A percentile compares a stretch with the other conserved stretches of the same genome.
These are phyloP conservation scores for Acleris sparsana DNA, from an alignment of 2,888 invertebrate species.

Conservation along the genomic window DNA sequence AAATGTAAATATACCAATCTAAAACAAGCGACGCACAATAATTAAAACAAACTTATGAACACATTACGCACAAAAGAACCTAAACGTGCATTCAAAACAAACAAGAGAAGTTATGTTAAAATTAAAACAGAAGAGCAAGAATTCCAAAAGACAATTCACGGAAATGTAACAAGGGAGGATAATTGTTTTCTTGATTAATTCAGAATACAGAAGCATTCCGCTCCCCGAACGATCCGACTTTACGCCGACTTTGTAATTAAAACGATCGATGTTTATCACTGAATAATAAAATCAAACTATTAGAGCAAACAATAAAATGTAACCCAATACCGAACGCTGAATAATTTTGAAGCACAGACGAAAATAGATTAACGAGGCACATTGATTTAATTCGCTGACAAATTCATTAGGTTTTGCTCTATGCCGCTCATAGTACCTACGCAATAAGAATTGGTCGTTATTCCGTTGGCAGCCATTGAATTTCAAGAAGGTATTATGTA, in stretches of 20 bases:
- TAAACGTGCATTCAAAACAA: constrained; percentile 26
- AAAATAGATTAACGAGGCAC: constrained; percentile 10
- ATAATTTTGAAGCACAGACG: constrained; percentile 15
- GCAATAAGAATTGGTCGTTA: constrained; percentile 12
- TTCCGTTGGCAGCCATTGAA: constrained; percentile 14
- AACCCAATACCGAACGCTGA: constrained; percentile 10
- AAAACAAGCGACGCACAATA: constrained; percentile 1
- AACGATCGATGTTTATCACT: constrained; percentile 30
- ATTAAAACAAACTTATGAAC: constrained; percentile 25
- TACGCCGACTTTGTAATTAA: constrained; percentile 32
- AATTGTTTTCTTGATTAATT: constrained; percentile 77
- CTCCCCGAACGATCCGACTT: constrained; percentile 40
- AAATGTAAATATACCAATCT: constrained; percentile 16
- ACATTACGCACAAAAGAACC: constrained; percentile 28
- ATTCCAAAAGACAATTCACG: constrained; percentile 52
- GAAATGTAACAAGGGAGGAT: constrained; percentile 60
- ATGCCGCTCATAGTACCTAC: background rate
- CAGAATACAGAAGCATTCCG: constrained; percentile 53
- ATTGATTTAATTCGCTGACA: background rate
- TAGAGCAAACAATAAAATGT: constrained; percentile 27
- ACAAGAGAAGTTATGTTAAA: constrained; percentile 33
- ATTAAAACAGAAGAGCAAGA: constrained; percentile 41
- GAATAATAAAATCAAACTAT: constrained; percentile 30
- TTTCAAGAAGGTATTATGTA: constrained; percentile 20
- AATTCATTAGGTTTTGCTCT: constrained; percentile 2